Conservation (phyloP, 2,888 invertebrate genomes). For the Meloe dianella region DNA sequence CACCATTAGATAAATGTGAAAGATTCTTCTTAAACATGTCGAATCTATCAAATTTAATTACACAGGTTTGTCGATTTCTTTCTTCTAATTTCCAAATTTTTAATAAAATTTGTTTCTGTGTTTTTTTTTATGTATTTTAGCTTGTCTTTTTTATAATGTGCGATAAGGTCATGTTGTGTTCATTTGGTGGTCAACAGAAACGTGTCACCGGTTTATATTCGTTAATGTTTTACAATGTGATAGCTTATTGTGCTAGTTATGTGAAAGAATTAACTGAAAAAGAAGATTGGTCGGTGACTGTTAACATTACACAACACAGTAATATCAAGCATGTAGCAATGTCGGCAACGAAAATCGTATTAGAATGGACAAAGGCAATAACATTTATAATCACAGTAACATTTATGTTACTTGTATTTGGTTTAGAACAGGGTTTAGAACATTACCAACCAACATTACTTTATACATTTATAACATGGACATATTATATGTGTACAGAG, state of each 20-base stretch:
- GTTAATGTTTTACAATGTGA: constrained; percentile 81
- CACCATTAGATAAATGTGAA: constrained; percentile 71
- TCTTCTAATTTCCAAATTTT: constrained; percentile 22
- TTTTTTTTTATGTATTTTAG: constrained; percentile 58
- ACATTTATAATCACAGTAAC: constrained; percentile 80
- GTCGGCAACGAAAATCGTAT: constrained; percentile 80
- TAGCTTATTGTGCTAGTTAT: constrained; percentile 78
- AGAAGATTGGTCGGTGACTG: constrained; percentile 79
- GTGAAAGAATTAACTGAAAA: constrained; percentile 75
- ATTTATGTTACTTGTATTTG: constrained; percentile 76
- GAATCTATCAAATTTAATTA: constrained; percentile 73
- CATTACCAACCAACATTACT: constrained; percentile 73
- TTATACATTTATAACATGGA: constrained; percentile 71
- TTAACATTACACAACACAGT: constrained; percentile 72
- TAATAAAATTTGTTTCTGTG: not conserved
- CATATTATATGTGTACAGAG: constrained; percentile 75
- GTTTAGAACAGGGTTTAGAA: constrained; percentile 76
- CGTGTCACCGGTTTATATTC: constrained; percentile 75
- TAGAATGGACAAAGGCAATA: constrained; percentile 83
- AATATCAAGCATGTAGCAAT: constrained; percentile 79
- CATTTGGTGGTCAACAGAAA: constrained; percentile 55
- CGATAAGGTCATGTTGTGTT: constrained; percentile 68
- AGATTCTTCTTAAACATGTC: constrained; percentile 71
- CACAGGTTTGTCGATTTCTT: no score
- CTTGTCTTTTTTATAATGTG: constrained; percentile 76